Evolutionary conservation across 2,888 invertebrate genomes (phyloP).

Genomic region (Dexiosoma caninum): DNA sequence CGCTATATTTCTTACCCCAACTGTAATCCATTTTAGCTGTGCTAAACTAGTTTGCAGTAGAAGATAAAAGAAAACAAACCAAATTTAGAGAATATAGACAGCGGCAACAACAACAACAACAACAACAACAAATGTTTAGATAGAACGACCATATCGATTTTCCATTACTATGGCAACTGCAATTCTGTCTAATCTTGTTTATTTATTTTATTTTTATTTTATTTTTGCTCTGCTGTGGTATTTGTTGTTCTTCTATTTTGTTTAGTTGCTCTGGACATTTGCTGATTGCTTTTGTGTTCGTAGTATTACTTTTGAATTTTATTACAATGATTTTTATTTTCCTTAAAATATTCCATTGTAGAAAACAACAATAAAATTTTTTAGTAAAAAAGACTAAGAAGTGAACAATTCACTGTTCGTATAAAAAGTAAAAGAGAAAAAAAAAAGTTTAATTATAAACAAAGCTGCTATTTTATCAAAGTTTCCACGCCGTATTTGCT

Average conservation of each 20-base stretch:
- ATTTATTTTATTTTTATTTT: neutral
- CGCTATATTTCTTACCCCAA: neutral
- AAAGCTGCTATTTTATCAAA: neutral
- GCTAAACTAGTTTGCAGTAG: neutral
- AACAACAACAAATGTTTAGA: constrained; percentile 22
- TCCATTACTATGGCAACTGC: constrained; percentile 33
- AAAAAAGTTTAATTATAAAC: neutral
- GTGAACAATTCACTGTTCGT: too few relatives aligned
- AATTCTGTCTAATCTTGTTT: constrained; percentile 52
- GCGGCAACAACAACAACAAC: neutral
- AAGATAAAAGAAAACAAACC: neutral
- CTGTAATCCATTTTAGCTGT: neutral
- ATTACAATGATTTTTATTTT: constrained; percentile 8
- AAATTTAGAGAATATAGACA: neutral
- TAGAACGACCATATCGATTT: constrained; percentile 43
- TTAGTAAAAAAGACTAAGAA: too few relatives aligned
- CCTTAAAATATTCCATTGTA: constrained; percentile 17
- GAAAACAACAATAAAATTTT: neutral
- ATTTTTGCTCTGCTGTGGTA: neutral
- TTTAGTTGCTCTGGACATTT: neutral
- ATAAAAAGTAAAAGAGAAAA: neutral
- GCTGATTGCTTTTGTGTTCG: neutral
- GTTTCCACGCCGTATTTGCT: neutral
- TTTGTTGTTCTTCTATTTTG: neutral
- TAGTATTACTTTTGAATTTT: constrained; percentile 15